Evolutionary conservation across 2,888 invertebrate species (phyloP), one percentile per base, ranked within the genome.

Genomic region (Spicauda simplicius): DNA sequence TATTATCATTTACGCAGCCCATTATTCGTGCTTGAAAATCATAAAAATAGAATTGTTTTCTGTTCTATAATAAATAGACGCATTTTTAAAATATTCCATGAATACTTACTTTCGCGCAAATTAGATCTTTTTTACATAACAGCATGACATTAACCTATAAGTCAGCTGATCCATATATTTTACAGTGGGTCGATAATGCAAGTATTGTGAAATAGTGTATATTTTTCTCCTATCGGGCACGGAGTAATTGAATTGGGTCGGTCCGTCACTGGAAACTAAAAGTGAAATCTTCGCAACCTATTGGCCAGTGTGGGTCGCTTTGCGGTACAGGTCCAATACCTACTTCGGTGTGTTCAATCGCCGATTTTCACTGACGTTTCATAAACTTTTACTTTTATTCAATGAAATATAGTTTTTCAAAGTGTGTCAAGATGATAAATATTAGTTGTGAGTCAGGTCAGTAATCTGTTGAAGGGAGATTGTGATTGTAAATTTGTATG

Each of bases 281-380:
- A 92, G 91, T 91, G 91, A 92, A 91, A 91, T 90, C 88, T 87
- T 83, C 79, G 80, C 78, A 76, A 66, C 60, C 37, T 33, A 78
- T 79, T 78, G 82, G 84, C 75, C 85, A 89, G 88, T 90, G 86
- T 90, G 86, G 87, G 90, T 90, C 86, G 86, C 78, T 80, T 79
- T 80, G 81, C 82, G 78, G 80, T 86, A 82, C 86, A 84, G 86
- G 87, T 88, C 18, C 11, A 10, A 50, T 50, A 18, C 18, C 50
- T 18, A 50, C 50, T 50, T 89, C 86, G 82, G 89, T 86, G 81
- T 78, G 87, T 88, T 87, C 50, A 55, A 80, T 79, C 83, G 83
- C 80, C 79, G 82, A 86, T 88, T 91, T 91, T 88, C 91, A 85
- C 88, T 81, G 79, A 55, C 30, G 45, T n/a, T 83, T 83, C 78